phyloP scores from a whole-genome alignment of 2,888 invertebrate species.

The Formica aserva region DNA sequence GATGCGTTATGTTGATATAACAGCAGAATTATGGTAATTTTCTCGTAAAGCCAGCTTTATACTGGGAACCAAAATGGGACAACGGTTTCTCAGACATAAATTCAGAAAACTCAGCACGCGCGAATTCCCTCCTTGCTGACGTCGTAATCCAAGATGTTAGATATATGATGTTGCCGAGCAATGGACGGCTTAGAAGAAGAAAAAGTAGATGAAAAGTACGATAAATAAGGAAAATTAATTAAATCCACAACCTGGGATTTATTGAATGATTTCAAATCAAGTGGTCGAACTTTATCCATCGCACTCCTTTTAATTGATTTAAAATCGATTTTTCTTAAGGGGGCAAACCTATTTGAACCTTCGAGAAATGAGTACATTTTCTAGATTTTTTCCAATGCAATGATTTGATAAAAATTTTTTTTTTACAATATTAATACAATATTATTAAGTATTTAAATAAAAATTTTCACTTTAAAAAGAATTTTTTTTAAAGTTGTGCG shows the following conservation, averaged over 20 bases:
- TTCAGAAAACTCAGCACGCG: background rate
- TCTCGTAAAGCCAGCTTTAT: background rate
- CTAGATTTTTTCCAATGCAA: too few relatives aligned
- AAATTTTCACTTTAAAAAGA: too few relatives aligned
- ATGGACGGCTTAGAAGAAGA: constrained; percentile 4
- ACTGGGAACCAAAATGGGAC: background rate
- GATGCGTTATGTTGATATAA: background rate
- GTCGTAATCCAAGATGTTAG: constrained; percentile 26
- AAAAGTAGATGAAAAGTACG: background rate
- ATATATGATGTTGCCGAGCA: background rate
- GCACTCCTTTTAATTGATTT: background rate
- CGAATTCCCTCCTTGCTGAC: constrained; percentile 39
- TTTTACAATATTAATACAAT: too few relatives aligned
- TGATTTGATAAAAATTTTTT: too few relatives aligned
- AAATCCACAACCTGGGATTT: background rate
- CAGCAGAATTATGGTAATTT: background rate
- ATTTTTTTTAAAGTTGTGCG: too few relatives aligned
- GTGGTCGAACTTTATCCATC: background rate
- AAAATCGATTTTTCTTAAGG: background rate
- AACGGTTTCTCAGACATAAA: background rate
- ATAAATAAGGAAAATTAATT: constrained; percentile 16
- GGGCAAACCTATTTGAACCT: too few relatives aligned
- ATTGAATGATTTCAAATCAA: background rate
- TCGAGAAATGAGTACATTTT: too few relatives aligned
- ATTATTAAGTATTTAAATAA: too few relatives aligned